Percentiles rank a stretch among this genome's conserved stretches.
Conservation (phyloP, 2,888 invertebrate species). For the Liopterus haemorrhoidalis region DNA sequence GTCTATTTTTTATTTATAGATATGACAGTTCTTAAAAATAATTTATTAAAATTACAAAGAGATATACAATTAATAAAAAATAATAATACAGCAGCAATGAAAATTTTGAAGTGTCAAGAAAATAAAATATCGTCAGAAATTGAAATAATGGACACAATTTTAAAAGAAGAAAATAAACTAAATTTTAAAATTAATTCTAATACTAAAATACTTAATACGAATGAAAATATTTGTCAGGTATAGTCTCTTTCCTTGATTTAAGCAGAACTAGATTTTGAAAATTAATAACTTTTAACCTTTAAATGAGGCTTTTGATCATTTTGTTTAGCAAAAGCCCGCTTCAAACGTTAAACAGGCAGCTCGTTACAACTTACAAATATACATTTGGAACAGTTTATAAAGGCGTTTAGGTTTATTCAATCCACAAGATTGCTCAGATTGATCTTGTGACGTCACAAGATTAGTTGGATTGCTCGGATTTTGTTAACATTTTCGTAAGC, state of each 20-base stretch:
- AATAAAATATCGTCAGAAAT: slow-evolving; percentile 35
- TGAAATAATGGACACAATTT: slow-evolving; percentile 35
- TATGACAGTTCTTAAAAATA: slow-evolving; percentile 37
- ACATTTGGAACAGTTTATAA: too few species aligned
- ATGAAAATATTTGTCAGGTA: slow-evolving; percentile 32
- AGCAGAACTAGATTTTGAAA: too few species aligned
- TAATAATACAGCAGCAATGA: slow-evolving; percentile 30
- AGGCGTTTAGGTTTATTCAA: too few species aligned
- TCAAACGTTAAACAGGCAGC: too few species aligned
- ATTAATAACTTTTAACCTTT: too few species aligned
- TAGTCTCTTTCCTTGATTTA: slow-evolving; percentile 13
- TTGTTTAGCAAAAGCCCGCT: too few species aligned
- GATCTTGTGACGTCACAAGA: too few species aligned
- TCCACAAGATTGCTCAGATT: too few species aligned
- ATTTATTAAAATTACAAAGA: slow-evolving; percentile 38
- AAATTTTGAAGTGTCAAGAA: slow-evolving; percentile 34
- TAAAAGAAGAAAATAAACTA: slow-evolving; percentile 38
- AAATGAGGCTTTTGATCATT: too few species aligned
- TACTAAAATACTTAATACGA: slow-evolving; percentile 22
- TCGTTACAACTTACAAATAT: too few species aligned
- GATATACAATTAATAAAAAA: slow-evolving; percentile 35
- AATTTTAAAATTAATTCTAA: slow-evolving; percentile 17
- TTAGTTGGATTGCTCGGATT: too few species aligned
- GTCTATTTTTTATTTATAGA: slow-evolving; percentile 30
- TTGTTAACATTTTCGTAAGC: too few species aligned